These are phyloP conservation scores for Corbicula japonica DNA, from an alignment of 2,888 invertebrate genomes.

Conservation along the genomic window DNA sequence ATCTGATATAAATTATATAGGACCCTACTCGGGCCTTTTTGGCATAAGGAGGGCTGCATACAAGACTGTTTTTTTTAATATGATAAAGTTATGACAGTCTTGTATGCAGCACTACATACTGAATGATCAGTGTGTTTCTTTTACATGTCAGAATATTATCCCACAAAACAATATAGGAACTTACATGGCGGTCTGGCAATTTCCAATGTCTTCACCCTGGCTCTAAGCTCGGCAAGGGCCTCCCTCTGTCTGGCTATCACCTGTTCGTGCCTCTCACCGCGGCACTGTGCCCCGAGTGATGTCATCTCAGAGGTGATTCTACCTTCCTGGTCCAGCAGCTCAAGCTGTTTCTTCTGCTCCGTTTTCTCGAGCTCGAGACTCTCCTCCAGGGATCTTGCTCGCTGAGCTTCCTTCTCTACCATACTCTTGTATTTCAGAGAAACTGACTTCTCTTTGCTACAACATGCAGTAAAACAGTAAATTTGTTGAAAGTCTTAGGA, in stretches of 20 bases:
- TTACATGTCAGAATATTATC: not conserved
- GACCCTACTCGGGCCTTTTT: no score
- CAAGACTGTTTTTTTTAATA: no score
- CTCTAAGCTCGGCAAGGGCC: constrained; percentile 85
- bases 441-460: constrained; percentile 82
- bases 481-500: not conserved
- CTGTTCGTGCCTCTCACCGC: constrained; percentile 86
- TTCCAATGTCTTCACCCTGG: constrained; percentile 83
- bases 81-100: no score
- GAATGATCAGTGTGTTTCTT: not conserved
- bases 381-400: constrained; percentile 75
- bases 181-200: constrained; percentile 81
- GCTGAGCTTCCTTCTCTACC: constrained; percentile 74
- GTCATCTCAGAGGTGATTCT: constrained; percentile 85
- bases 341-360: constrained; percentile 82
- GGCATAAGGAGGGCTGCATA: no score
- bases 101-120: no score
- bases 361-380: constrained; percentile 77
- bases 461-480: constrained; percentile 35
- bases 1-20: no score
- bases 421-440: constrained; percentile 76
- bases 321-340: constrained; percentile 83
- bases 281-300: constrained; percentile 85
- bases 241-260: constrained; percentile 85
- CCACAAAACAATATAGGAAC: constrained; percentile 41